A percentile compares a stretch with the other conserved stretches of the same genome.
These are phyloP conservation scores for Apotomis betuletana DNA, from an alignment of 2,888 invertebrate species.

Conservation along the genomic window DNA sequence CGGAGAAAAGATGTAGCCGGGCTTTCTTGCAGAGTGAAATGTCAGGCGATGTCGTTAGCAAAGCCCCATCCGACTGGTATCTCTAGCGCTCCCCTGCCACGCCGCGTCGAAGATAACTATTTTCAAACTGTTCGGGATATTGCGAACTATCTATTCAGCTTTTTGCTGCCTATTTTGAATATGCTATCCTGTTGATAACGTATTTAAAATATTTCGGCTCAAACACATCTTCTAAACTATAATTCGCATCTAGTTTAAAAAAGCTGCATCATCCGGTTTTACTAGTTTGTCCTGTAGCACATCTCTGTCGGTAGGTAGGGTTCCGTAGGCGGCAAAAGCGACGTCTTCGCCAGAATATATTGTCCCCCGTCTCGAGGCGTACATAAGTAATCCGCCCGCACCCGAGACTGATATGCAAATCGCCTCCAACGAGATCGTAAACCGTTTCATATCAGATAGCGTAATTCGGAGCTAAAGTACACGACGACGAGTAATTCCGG, in stretches of 20 bases:
- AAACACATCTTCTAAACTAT: not conserved
- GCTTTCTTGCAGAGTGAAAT: slow-evolving; percentile 65
- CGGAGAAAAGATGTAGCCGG: slow-evolving; percentile 64
- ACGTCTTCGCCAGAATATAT: slow-evolving; percentile 73
- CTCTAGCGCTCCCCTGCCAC: slow-evolving; percentile 54
- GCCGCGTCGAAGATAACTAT: slow-evolving; percentile 60
- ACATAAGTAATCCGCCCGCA: slow-evolving; percentile 56
- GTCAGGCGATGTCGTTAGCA: slow-evolving; percentile 65
- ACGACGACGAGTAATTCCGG: slow-evolving; percentile 54
- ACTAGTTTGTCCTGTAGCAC: slow-evolving; percentile 5
- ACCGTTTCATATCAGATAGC: slow-evolving; percentile 76
- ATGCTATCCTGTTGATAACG: not conserved
- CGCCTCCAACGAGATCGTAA: slow-evolving; percentile 73
- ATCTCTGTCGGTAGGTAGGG: slow-evolving; percentile 39
- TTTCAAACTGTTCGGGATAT: slow-evolving; percentile 51
- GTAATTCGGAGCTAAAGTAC: slow-evolving; percentile 68
- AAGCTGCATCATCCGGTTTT: slow-evolving; percentile 16
- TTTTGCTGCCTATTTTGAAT: not conserved
- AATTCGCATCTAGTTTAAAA: slow-evolving; percentile 8
- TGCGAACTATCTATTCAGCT: slow-evolving; percentile 7
- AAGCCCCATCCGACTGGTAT: slow-evolving; percentile 64
- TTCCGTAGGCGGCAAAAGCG: slow-evolving; percentile 72
- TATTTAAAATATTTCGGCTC: not conserved
- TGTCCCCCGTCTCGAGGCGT: slow-evolving; percentile 63
- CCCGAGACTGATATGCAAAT: slow-evolving; percentile 78